Evolutionary conservation across 2,888 invertebrate species (phyloP), one percentile per base, ranked within the genome.

Genomic region (Ptilodon capucinus): DNA sequence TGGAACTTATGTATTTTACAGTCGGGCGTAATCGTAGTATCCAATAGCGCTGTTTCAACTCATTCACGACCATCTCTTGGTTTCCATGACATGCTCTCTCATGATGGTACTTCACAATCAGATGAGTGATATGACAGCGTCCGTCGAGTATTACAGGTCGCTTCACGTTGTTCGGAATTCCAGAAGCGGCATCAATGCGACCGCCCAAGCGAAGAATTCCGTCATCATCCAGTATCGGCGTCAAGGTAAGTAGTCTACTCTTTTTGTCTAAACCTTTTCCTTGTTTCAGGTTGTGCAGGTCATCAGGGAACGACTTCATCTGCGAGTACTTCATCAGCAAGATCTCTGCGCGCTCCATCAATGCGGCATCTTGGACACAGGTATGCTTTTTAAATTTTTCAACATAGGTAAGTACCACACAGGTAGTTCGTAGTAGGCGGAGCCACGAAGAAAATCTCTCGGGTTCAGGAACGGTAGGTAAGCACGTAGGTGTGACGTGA

Each of bases 31-130:
- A n/a, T n/a, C n/a, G n/a, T n/a, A n/a, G n/a, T n/a, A n/a, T n/a
- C n/a, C n/a, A n/a, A n/a, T n/a, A n/a, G n/a, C n/a, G n/a, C n/a
- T n/a, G n/a, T n/a, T n/a, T n/a, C n/a, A n/a, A n/a, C n/a, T n/a
- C n/a, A n/a, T n/a, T n/a, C n/a, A n/a, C n/a, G n/a, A n/a, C n/a
- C n/a, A n/a, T n/a, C n/a, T n/a, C n/a, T n/a, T n/a, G n/a, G n/a
- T n/a, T n/a, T n/a, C 45, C 48, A 23, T 63, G 62, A 3, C 38
- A 44, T 3, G 51, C 47, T 4, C 28, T 44, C 1, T 18, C 18
- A 36, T 64, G 64, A 16, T 61, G 60, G 14, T 55, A 17, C 16
- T 34, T 38, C 2, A 53, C 51, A 3, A 63, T 42, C 4, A 45
- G 25, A n/a, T 40, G 19, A 16, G 44, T 23, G 6, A 45, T 17